Conservation (phyloP, 2,888 invertebrate genomes). For the Aphidius colemani region DNA sequence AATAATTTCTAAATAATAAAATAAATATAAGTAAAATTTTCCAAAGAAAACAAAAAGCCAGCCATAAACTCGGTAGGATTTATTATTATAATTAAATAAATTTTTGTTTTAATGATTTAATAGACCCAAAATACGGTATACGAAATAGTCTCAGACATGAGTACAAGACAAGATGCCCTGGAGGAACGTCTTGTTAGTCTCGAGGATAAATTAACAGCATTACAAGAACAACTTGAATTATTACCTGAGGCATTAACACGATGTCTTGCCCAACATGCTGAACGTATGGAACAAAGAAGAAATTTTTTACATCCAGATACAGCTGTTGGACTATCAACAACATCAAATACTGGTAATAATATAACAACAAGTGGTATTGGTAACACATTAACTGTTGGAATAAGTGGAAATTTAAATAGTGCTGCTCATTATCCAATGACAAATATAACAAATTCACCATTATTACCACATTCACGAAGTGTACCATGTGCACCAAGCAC, state of each 20-base stretch:
- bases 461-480: slow-evolving; percentile 63
- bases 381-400: slow-evolving; percentile 43
- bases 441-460: slow-evolving; percentile 50
- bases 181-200: slow-evolving; percentile 92
- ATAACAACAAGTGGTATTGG: slow-evolving; percentile 55
- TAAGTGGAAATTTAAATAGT: slow-evolving; percentile 44
- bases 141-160: slow-evolving; percentile 98
- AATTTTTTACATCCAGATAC: slow-evolving; percentile 89
- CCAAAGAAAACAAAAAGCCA: too few species aligned
- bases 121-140: slow-evolving; percentile 98
- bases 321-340: slow-evolving; percentile 65
- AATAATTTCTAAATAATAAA: too few species aligned
- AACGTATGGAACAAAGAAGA: slow-evolving; percentile 79
- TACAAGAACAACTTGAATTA: slow-evolving; percentile 86
- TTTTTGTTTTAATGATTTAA: background rate
- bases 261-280: slow-evolving; percentile 74
- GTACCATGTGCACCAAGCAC: slow-evolving; percentile 64
- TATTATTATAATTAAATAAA: background rate
- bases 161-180: slow-evolving; percentile 88
- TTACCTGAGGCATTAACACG: slow-evolving; percentile 82
- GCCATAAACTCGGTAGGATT: too few species aligned
- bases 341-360: slow-evolving; percentile 47
- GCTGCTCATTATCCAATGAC: slow-evolving; percentile 51
- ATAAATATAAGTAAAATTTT: too few species aligned
- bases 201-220: slow-evolving; percentile 85